Conservation (phyloP, 2,797 vertebrate genomes). For the Myiotriccus ornatus region DNA sequence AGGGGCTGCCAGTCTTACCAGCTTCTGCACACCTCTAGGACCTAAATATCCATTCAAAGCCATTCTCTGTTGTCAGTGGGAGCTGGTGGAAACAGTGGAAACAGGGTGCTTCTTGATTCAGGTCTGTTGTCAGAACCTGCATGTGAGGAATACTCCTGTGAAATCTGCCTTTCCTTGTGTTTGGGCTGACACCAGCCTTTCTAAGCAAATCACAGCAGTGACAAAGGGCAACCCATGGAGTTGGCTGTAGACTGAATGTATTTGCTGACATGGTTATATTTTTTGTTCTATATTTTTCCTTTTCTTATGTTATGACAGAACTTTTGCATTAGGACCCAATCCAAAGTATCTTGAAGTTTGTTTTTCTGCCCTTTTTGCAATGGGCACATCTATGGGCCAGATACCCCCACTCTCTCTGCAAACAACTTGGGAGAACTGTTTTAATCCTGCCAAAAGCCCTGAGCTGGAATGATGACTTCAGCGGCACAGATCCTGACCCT, state of each 20-base stretch:
- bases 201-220: not conserved
- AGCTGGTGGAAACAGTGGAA: not conserved
- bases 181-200: not conserved
- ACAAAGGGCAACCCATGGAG: not conserved
- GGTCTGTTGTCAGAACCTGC: not conserved
- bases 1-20: not conserved
- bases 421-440: not conserved
- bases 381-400: not conserved
- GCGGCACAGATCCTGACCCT: not conserved
- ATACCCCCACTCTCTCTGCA: not conserved
- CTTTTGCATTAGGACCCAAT: not conserved
- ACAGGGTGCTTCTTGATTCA: not conserved
- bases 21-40: not conserved
- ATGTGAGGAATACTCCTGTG: fast-evolving
- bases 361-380: not conserved
- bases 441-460: not conserved
- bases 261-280: not conserved
- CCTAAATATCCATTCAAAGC: not conserved
- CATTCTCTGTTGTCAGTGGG: not conserved
- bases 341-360: not conserved
- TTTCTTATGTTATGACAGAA: not conserved
- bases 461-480: not conserved
- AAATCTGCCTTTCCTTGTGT: not conserved
- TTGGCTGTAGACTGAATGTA: not conserved
- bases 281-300: not conserved